Evolutionary conservation across 2,888 invertebrate species (phyloP).

Genomic region (Lottia gigantea): DNA sequence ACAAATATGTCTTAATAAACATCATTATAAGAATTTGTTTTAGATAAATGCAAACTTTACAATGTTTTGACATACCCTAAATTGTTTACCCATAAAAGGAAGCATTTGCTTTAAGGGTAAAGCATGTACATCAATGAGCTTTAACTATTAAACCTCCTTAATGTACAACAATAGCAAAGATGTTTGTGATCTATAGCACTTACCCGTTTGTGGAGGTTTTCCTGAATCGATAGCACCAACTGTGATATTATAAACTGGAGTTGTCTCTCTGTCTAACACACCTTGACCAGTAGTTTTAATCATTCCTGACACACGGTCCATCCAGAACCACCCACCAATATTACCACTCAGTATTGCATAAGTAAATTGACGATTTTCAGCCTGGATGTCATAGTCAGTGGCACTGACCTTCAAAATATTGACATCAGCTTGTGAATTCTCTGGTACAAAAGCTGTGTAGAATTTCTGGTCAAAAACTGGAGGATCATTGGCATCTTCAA

Average conservation of each 20-base stretch:
- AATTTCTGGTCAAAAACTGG: slow-evolving; percentile 86
- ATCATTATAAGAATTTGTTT: too few species aligned
- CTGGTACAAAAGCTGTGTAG: slow-evolving; percentile 83
- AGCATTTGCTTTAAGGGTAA: too few species aligned
- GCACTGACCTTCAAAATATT: slow-evolving; percentile 87
- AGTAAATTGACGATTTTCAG: slow-evolving; percentile 48
- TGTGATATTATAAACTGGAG: slow-evolving; percentile 48
- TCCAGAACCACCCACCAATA: slow-evolving; percentile 41
- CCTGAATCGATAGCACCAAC: slow-evolving; percentile 59
- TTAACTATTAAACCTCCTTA: too few species aligned
- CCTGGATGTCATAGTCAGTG: slow-evolving; percentile 67
- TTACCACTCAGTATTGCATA: slow-evolving; percentile 56
- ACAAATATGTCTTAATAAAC: too few species aligned
- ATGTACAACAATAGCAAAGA: too few species aligned
- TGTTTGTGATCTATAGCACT: not conserved
- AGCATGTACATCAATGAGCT: too few species aligned
- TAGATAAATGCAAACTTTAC: too few species aligned
- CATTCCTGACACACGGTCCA: slow-evolving; percentile 44
- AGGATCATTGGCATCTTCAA: slow-evolving; percentile 96
- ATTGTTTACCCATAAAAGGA: too few species aligned
- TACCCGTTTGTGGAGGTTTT: slow-evolving; percentile 56
- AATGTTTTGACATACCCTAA: too few species aligned
- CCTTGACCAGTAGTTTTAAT: slow-evolving; percentile 48
- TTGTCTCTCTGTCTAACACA: slow-evolving; percentile 54
- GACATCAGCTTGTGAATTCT: slow-evolving; percentile 87